phyloP scores from a whole-genome alignment of 2,888 invertebrate species.

The Mesopsocus fuscifrons region DNA sequence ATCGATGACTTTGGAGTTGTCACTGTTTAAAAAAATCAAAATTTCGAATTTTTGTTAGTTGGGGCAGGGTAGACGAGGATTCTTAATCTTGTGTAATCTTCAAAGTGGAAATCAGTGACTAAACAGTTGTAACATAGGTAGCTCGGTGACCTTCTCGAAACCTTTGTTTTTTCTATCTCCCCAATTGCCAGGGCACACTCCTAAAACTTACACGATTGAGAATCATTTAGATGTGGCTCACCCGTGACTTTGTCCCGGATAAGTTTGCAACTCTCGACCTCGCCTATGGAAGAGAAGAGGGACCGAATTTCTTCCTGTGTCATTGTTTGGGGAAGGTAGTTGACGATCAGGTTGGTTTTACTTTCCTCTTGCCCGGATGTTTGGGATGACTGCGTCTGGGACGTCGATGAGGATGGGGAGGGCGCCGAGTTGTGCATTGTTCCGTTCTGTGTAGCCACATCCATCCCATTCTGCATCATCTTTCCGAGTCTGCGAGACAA shows the following conservation, averaged over 20 bases:
- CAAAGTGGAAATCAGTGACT: too few species aligned
- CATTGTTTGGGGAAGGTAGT: conserved; percentile 99
- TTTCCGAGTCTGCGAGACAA: conserved; percentile 15
- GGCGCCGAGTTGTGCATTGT: conserved; percentile 24
- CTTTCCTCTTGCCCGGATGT: conserved; percentile 58
- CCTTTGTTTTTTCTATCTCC: too few species aligned
- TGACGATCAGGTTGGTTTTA: conserved; percentile 97
- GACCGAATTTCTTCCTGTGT: conserved; percentile 97
- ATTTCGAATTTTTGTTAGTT: too few species aligned
- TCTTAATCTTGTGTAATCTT: too few species aligned
- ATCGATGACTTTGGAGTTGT: too few species aligned
- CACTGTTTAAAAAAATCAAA: too few species aligned
- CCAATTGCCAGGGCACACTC: too few species aligned
- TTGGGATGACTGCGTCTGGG: conserved; percentile 24
- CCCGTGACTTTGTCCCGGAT: conserved; percentile 95
- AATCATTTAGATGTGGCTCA: background rate
- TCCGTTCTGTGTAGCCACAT: conserved; percentile 71
- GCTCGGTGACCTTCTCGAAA: too few species aligned
- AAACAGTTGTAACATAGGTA: too few species aligned
- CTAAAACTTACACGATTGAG: too few species aligned
- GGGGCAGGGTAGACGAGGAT: too few species aligned
- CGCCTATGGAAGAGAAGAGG: conserved; percentile 94
- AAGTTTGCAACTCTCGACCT: conserved; percentile 97
- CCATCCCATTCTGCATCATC: conserved; percentile 72
- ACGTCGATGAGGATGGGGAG: conserved; percentile 22